These are phyloP conservation scores for Proisotoma minuta DNA, from an alignment of 2,888 invertebrate species.

Conservation along the genomic window DNA sequence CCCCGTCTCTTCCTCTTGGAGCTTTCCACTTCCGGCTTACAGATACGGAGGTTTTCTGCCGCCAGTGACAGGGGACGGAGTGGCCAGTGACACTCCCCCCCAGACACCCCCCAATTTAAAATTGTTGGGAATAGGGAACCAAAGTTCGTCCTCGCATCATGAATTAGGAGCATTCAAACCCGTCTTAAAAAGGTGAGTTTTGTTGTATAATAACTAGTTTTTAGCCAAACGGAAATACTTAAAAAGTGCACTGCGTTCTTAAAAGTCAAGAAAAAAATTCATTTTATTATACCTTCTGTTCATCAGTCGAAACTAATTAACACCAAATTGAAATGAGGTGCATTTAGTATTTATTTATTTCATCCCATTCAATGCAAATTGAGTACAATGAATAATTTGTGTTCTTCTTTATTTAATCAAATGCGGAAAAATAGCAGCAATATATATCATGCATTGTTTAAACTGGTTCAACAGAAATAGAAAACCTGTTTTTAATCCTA, in stretches of 20 bases:
- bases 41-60: slow-evolving; percentile 43
- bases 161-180: slow-evolving; percentile 71
- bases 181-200: slow-evolving; percentile 77
- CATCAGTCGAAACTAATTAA: slow-evolving; percentile 5
- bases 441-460: slow-evolving; percentile 11
- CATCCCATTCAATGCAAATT: slow-evolving; percentile 4
- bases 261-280: not conserved
- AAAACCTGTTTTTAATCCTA: slow-evolving; percentile 46
- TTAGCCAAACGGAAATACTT: no score
- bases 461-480: slow-evolving; percentile 45
- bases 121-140: slow-evolving; percentile 52
- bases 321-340: not conserved
- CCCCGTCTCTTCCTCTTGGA: slow-evolving; percentile 53
- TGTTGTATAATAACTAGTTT: no score
- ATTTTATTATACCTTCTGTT: not conserved
- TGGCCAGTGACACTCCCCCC: slow-evolving; percentile 38
- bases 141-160: slow-evolving; percentile 50
- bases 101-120: slow-evolving; percentile 88
- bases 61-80: slow-evolving; percentile 37
- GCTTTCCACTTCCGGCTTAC: slow-evolving; percentile 58
- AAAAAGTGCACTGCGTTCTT: no score
- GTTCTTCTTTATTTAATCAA: not conserved
- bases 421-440: not conserved
- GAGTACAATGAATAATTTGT: not conserved
- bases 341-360: not conserved